These are phyloP conservation scores for Choloepus didactylus DNA, from an alignment of 2,797 vertebrate genomes.

Conservation along the genomic window DNA sequence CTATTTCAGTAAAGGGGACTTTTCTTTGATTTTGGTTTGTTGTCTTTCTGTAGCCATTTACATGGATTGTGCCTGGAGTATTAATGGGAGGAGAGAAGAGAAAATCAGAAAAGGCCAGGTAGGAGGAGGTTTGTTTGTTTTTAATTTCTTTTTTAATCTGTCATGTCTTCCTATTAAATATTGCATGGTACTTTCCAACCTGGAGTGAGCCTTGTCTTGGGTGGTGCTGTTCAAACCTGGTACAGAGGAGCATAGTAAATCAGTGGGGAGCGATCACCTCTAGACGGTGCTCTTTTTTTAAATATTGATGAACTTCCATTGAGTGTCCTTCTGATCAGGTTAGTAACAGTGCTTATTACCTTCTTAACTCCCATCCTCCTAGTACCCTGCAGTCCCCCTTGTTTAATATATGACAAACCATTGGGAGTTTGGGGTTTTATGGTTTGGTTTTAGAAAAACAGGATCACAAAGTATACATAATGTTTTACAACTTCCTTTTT, in stretches of 20 bases:
- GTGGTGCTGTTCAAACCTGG: conserved; percentile 47
- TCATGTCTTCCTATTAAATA: neutral
- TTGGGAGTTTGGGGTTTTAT: neutral
- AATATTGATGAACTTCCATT: conserved; percentile 77
- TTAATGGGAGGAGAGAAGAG: conserved; percentile 98
- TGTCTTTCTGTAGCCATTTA: conserved; percentile 87
- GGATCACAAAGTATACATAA: neutral
- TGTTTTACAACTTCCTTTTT: neutral
- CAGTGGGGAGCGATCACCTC: conserved; percentile 72
- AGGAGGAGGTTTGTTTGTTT: conserved; percentile 62
- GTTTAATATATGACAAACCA: neutral
- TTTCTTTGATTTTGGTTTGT: conserved; percentile 39
- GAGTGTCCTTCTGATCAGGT: conserved; percentile 61
- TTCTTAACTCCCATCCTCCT: neutral
- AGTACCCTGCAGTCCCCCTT: rapidly evolving
- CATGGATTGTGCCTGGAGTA: conserved; percentile 96
- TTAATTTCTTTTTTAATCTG: neutral
- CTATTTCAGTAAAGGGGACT: conserved; percentile 26
- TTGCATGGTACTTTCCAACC: conserved; percentile 41
- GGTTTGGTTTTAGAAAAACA: neutral
- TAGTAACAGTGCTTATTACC: neutral
- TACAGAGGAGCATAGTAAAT: neutral
- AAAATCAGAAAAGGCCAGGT: conserved; percentile 99
- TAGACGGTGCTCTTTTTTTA: conserved; percentile 62
- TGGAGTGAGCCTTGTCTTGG: conserved; percentile 60